Percentiles rank a stretch among this genome's conserved stretches.
phyloP scores from a whole-genome alignment of 2,888 invertebrate genomes.

The Petrophora chlorosata region DNA sequence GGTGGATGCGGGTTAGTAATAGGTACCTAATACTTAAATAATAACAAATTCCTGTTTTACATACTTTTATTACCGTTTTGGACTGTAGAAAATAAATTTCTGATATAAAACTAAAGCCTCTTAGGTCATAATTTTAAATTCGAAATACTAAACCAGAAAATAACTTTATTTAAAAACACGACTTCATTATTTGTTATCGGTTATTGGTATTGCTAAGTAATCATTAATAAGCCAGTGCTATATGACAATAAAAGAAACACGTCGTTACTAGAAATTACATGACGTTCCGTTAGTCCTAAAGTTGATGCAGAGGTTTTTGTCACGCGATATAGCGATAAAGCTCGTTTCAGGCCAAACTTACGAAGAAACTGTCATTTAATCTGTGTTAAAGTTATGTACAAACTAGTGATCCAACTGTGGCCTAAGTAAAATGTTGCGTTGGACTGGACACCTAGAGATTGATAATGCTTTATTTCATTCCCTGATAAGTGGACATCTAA shows the following conservation, averaged over 20 bases:
- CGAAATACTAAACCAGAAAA: too few relatives aligned
- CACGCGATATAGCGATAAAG: constrained; percentile 77
- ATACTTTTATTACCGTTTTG: too few relatives aligned
- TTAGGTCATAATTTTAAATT: too few relatives aligned
- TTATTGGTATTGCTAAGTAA: background rate
- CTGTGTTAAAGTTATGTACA: too few relatives aligned
- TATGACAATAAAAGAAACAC: constrained; percentile 76
- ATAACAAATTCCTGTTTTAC: too few relatives aligned
- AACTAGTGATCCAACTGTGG: too few relatives aligned
- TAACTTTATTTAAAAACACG: too few relatives aligned
- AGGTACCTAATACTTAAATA: too few relatives aligned
- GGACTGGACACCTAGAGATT: constrained; percentile 19
- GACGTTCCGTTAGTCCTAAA: constrained; percentile 69
- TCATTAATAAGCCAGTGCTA: constrained; percentile 43
- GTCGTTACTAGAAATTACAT: constrained; percentile 78
- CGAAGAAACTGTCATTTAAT: too few relatives aligned
- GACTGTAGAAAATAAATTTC: too few relatives aligned
- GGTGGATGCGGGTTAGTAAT: too few relatives aligned
- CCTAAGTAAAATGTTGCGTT: constrained; percentile 46
- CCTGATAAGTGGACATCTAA: constrained; percentile 10
- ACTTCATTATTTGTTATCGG: background rate
- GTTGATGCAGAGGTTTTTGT: constrained; percentile 66
- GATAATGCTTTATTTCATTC: constrained; percentile 1
- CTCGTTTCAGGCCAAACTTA: constrained; percentile 52
- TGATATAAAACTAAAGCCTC: too few relatives aligned